These are phyloP conservation scores for Dendropsophus ebraccatus DNA, from an alignment of 2,113 vertebrate genomes.

Conservation along the genomic window DNA sequence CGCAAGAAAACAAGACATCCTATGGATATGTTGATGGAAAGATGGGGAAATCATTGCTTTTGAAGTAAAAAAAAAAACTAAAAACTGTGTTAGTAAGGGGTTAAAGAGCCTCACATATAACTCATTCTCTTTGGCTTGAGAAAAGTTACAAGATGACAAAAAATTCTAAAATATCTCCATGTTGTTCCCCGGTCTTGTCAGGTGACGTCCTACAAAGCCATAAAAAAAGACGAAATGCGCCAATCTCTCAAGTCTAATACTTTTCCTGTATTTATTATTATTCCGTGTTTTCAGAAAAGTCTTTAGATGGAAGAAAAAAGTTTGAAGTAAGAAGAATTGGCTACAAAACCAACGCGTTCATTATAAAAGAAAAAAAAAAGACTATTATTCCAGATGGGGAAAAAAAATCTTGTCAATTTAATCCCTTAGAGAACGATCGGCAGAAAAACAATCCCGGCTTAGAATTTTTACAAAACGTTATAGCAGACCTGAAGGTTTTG, in stretches of 20 bases:
- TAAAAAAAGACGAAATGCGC: neutral
- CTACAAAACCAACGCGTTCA: neutral
- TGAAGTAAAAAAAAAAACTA: no score
- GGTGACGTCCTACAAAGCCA: neutral
- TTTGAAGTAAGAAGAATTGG: neutral
- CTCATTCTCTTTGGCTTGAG: neutral
- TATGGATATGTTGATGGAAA: no score
- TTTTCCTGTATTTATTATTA: neutral
- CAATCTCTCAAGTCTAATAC: neutral
- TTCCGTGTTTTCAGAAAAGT: neutral
- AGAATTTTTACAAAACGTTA: neutral
- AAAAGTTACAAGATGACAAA: neutral
- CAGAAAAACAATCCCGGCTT: neutral
- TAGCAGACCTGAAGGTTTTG: neutral
- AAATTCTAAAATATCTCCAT: neutral
- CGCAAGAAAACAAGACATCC: no score
- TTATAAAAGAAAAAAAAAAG: slow-evolving; percentile 9
- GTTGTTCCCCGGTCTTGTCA: neutral
- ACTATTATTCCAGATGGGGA: slow-evolving; percentile 33
- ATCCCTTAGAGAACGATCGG: slow-evolving; percentile 9
- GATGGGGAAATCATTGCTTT: no score
- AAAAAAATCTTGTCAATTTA: slow-evolving; percentile 2
- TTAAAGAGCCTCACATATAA: neutral
- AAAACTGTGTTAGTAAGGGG: no score
- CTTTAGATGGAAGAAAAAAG: neutral